Evolutionary conservation across 1,140 invertebrate genomes (phyloP).

Genomic region (Bombus affinis): DNA sequence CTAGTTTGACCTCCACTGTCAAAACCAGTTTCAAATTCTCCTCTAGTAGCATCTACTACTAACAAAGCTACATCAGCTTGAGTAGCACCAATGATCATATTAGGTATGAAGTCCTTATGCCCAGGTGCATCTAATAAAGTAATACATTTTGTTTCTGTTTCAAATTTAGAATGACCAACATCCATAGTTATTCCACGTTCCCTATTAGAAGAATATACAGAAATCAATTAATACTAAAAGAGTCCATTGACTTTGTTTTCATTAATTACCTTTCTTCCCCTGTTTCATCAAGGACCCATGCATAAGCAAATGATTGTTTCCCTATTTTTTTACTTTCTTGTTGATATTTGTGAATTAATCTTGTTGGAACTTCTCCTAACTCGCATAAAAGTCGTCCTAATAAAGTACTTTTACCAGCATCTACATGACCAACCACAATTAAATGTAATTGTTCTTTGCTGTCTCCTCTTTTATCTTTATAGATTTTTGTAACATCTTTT

Average conservation of each 20-base stretch:
- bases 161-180: slow-evolving; percentile 96
- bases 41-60: slow-evolving; percentile 97
- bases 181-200: slow-evolving; percentile 97
- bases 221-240: neutral
- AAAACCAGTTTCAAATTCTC: slow-evolving; percentile 99
- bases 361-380: slow-evolving; percentile 94
- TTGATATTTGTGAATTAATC: slow-evolving; percentile 98
- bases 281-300: slow-evolving; percentile 99
- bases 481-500: slow-evolving; percentile 84
- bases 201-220: slow-evolving; percentile 76
- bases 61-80: slow-evolving; percentile 98
- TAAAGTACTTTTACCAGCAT: slow-evolving; percentile 99
- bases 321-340: slow-evolving; percentile 98
- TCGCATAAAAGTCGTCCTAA: slow-evolving; percentile 97
- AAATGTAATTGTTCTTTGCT: slow-evolving; percentile 95
- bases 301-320: slow-evolving; percentile 99
- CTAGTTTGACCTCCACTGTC: slow-evolving; percentile 98
- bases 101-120: slow-evolving; percentile 99
- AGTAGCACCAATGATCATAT: slow-evolving; percentile 98
- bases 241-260: neutral
- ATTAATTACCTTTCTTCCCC: slow-evolving; percentile 93
- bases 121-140: slow-evolving; percentile 98
- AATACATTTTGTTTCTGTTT: slow-evolving; percentile 93
- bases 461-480: slow-evolving; percentile 88
- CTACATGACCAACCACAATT: slow-evolving; percentile 99